phyloP scores from a whole-genome alignment of 2,797 vertebrate species.

The Gymnothorax javanicus region DNA sequence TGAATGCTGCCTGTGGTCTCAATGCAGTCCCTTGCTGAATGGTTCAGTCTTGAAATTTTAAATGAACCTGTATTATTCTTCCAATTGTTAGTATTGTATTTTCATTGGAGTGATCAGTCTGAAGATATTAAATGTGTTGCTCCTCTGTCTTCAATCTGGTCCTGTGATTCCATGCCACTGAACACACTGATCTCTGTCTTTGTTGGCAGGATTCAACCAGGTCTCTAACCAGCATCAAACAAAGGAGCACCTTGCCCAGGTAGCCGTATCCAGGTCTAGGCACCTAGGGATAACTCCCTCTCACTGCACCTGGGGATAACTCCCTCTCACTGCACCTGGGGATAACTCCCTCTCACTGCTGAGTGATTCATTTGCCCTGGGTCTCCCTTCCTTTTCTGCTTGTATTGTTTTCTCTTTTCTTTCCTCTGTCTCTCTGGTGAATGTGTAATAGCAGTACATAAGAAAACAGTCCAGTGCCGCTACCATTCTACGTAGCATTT shows the following conservation, averaged over 20 bases:
- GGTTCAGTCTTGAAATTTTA: neutral
- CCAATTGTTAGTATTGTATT: neutral
- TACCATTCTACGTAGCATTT: too few relatives aligned
- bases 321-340: too few relatives aligned
- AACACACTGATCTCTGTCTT: constrained; percentile 10
- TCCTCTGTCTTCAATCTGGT: neutral
- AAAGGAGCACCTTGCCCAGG: constrained; percentile 80
- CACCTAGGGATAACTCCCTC: neutral
- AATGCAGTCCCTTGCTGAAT: neutral
- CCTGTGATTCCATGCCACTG: constrained; percentile 5
- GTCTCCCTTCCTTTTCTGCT: too few relatives aligned
- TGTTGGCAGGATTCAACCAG: constrained; percentile 73
- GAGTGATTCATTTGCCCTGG: neutral
- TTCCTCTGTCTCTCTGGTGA: neutral
- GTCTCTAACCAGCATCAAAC: constrained; percentile 71
- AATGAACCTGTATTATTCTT: neutral
- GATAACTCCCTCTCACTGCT: neutral
- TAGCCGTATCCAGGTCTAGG: constrained; percentile 40
- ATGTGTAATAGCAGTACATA: too few relatives aligned
- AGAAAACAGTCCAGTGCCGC: too few relatives aligned
- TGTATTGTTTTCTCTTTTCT: neutral
- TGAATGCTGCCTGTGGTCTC: neutral
- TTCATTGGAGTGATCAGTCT: neutral
- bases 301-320: neutral
- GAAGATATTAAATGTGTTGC: neutral